A percentile compares a stretch with the other conserved stretches of the same genome.
Evolutionary conservation across 2,113 vertebrate species (phyloP).

Genomic region (Engystomops pustulosus): DNA sequence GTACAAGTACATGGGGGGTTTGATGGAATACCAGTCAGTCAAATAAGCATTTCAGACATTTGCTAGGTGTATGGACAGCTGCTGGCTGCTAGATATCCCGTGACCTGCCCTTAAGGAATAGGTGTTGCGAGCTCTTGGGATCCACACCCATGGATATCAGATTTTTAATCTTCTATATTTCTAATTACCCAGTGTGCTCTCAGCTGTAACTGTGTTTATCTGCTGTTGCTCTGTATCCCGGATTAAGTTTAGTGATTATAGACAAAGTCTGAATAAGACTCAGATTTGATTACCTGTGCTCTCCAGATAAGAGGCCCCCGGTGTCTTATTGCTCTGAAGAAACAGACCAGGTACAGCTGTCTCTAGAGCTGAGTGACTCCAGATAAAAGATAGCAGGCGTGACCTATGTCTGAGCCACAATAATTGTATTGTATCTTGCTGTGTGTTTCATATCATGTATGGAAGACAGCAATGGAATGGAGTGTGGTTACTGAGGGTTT

Average conservation of each 20-base stretch:
- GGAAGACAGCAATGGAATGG: not conserved
- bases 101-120: not conserved
- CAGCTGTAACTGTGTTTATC: constrained; percentile 52
- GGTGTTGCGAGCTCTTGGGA: not conserved
- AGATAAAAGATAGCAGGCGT: constrained; percentile 50
- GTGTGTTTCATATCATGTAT: not conserved
- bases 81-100: too few species aligned
- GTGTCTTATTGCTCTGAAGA: constrained; percentile 56
- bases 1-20: too few species aligned
- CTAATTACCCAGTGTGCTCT: constrained; percentile 53
- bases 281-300: constrained; percentile 55
- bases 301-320: constrained; percentile 46
- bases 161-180: constrained; percentile 48
- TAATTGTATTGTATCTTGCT: constrained; percentile 13
- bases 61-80: too few species aligned
- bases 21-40: too few species aligned
- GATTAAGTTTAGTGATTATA: constrained; percentile 57
- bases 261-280: constrained; percentile 47
- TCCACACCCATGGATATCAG: constrained; percentile 4
- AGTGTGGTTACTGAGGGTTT: constrained; percentile 4
- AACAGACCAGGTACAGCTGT: constrained; percentile 37
- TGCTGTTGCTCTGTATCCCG: constrained; percentile 52
- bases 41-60: too few species aligned
- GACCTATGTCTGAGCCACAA: constrained; percentile 19
- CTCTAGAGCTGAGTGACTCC: constrained; percentile 51